Evolutionary conservation across 2,888 invertebrate genomes (phyloP).

Genomic region (Anodontia alba): DNA sequence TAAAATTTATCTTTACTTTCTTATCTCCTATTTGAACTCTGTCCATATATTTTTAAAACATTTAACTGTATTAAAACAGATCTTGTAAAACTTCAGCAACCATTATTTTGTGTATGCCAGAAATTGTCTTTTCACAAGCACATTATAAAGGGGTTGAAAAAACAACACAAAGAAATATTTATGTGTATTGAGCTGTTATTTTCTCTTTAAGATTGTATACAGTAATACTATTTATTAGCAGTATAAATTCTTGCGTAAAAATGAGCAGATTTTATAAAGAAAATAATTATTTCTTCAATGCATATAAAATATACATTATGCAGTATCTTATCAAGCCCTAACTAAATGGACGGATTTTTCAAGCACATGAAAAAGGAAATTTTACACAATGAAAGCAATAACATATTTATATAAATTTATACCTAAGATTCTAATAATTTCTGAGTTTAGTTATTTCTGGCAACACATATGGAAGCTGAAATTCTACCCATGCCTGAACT

Average conservation of each 20-base stretch:
- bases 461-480: constrained; percentile 11
- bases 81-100: constrained; percentile 10
- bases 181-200: background rate
- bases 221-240: background rate
- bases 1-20: too few species aligned
- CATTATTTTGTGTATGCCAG: constrained; percentile 14
- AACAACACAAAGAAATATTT: background rate
- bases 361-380: background rate
- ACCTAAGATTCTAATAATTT: constrained; percentile 12
- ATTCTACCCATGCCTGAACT: background rate
- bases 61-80: too few species aligned
- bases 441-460: background rate
- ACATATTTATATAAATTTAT: background rate
- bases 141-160: background rate
- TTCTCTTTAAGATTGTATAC: background rate
- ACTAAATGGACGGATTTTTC: constrained; percentile 1
- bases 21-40: too few species aligned
- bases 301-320: background rate
- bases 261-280: background rate
- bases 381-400: background rate
- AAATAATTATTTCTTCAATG: background rate
- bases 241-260: background rate
- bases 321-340: background rate
- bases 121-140: background rate
- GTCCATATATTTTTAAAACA: too few species aligned